A percentile compares a stretch with the other conserved stretches of the same genome.
These are phyloP conservation scores for Amphimedon queenslandica DNA, from an alignment of 37 sponge, comb jelly and placozoan species.

Conservation along the genomic window DNA sequence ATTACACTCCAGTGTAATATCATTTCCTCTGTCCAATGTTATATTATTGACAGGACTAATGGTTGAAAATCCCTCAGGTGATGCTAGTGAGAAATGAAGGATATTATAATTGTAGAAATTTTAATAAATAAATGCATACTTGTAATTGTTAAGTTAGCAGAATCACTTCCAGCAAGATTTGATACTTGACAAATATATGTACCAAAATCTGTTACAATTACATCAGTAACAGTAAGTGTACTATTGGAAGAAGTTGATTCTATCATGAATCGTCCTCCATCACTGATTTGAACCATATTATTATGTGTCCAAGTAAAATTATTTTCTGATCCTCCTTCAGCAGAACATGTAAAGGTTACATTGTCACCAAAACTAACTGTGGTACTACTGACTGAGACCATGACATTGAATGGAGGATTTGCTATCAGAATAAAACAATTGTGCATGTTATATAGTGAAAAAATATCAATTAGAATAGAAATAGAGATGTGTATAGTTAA, in stretches of 20 bases:
- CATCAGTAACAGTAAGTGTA: not conserved
- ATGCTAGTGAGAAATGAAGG: not conserved
- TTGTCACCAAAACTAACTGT: not conserved
- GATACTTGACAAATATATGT: conserved; percentile 10
- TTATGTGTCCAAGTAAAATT: not conserved
- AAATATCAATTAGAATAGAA: no score
- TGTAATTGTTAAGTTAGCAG: not conserved
- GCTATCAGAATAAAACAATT: conserved; percentile 1
- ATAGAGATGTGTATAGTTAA: no score
- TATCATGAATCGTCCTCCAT: not conserved
- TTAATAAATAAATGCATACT: not conserved
- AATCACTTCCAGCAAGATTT: conserved; percentile 3
- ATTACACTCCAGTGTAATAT: conserved; percentile 10
- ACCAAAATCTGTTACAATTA: not conserved
- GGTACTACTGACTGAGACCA: not conserved
- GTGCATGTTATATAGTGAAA: not conserved
- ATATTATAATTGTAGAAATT: not conserved
- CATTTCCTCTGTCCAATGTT: not conserved
- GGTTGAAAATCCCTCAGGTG: not conserved
- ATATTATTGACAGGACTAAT: not conserved
- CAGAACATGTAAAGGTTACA: conserved; percentile 16
- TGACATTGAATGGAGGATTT: conserved; percentile 18
- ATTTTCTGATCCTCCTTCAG: conserved; percentile 27
- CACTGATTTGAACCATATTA: not conserved
- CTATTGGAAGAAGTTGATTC: not conserved